Evolutionary conservation across 2,888 invertebrate species (phyloP), one percentile per base, ranked within the genome.

Genomic region (Loripinus fragilis): DNA sequence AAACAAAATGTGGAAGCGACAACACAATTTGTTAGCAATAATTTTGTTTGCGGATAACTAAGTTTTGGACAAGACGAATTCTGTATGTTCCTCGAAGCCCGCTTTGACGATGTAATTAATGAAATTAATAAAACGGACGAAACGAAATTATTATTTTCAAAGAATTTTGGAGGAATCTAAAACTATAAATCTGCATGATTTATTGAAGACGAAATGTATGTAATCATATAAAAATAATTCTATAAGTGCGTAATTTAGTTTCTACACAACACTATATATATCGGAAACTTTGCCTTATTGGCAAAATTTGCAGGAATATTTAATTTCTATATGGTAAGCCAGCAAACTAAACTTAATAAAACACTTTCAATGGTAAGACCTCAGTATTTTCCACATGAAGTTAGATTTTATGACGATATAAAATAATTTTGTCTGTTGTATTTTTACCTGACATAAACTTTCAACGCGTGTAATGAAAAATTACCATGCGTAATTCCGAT

Each of bases 11-110:
- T 50, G 70, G 48, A 30, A 38, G 38, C 70, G 64, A 76, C 80
- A 83, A 83, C 83, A 55, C 72, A 81, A 85, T 86, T 87, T 87
- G 80, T 82, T 82, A 82, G 81, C 78, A 78, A 80, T 87, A 87
- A 87, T 85, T 87, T 83, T 86, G 84, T 86, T 87, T 87, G 85
- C 83, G 77, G 81, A 80, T 87, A 87, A 85, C 79, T 70, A 80
- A 83, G 81, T 85, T 84, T 87, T 77, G 75, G 71, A 65, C 75
- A 74, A 72, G 72, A 65, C 65, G 74, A 48, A 75, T 10, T 28
- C 17, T 52, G 52, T 60, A 60, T 60, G 60, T 68, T 67, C 76
- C 71, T 76, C 66, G 5, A 38, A 69, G 52, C 80, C 70, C 73
- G 67, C 67, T 74, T 72, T 77, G 76, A 73, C 66, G 28, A 67